Conservation (phyloP, 1,140 invertebrate species). For the Galleria mellonella region DNA sequence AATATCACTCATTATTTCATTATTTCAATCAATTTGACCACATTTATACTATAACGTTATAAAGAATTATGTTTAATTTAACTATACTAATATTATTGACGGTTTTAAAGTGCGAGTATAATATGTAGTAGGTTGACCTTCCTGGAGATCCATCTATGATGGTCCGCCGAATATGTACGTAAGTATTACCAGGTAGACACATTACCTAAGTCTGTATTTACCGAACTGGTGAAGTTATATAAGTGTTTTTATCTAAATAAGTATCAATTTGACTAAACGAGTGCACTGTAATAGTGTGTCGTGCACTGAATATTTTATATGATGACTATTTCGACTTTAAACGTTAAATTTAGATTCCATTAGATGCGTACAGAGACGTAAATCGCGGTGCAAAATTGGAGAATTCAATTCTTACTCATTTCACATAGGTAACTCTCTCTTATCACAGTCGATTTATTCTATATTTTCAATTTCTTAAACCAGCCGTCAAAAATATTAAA, state of each 20-base stretch:
- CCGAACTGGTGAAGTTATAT: too few species aligned
- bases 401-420: conserved; percentile 38
- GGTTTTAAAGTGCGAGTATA: conserved; percentile 39
- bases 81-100: conserved; percentile 57
- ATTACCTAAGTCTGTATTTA: too few species aligned
- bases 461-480: conserved; percentile 10
- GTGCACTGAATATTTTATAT: too few species aligned
- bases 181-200: too few species aligned
- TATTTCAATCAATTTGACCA: conserved; percentile 28
- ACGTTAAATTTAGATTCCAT: too few species aligned
- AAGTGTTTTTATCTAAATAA: too few species aligned
- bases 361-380: too few species aligned
- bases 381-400: conserved; percentile 1
- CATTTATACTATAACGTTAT: conserved; percentile 16
- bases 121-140: neutral
- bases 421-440: conserved; percentile 32
- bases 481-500: conserved; percentile 57
- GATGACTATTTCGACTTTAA: too few species aligned
- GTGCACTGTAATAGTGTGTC: too few species aligned
- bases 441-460: conserved; percentile 39
- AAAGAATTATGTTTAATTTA: conserved; percentile 21
- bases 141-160: too few species aligned
- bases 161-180: too few species aligned
- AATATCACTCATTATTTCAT: conserved; percentile 39
- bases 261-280: too few species aligned